A percentile compares a stretch with the other conserved stretches of the same genome.
phyloP scores from a whole-genome alignment of 2,888 invertebrate species.

The Dolichomitus sp. region DNA sequence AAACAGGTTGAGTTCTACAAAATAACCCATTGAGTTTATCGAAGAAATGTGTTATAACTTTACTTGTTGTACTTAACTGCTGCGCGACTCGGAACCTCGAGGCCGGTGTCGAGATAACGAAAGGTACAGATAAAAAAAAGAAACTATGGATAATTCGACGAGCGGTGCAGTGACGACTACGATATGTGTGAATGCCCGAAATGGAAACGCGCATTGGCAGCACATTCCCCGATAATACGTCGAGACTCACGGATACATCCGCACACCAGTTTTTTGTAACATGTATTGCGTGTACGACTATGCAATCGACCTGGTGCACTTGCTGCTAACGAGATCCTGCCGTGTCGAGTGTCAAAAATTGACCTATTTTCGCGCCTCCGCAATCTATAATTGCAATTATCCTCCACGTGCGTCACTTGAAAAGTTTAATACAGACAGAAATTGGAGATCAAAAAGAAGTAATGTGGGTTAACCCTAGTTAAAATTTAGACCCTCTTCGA shows the following conservation, averaged over 20 bases:
- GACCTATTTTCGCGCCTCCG: conserved; percentile 19
- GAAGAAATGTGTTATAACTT: background rate
- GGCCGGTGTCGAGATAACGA: conserved; percentile 20
- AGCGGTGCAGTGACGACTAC: conserved; percentile 4
- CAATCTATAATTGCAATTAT: background rate
- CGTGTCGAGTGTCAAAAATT: conserved; percentile 27
- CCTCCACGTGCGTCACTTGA: background rate
- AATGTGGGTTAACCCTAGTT: too few relatives aligned
- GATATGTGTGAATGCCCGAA: conserved; percentile 22
- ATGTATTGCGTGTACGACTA: background rate
- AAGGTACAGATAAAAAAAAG: conserved; percentile 18
- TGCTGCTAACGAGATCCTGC: conserved; percentile 4
- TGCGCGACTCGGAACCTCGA: background rate
- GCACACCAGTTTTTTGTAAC: background rate
- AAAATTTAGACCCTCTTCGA: too few relatives aligned
- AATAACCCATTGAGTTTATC: background rate
- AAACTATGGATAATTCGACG: conserved; percentile 12
- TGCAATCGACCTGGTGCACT: conserved; percentile 34
- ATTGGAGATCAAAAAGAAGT: too few relatives aligned
- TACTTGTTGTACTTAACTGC: background rate
- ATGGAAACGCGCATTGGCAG: conserved; percentile 48
- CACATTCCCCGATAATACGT: conserved; percentile 53
- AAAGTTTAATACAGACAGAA: background rate
- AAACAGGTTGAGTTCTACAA: background rate
- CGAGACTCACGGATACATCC: conserved; percentile 12